These are phyloP conservation scores for Neosilurus mollespiculum DNA, from an alignment of 2,797 vertebrate genomes.

Conservation along the genomic window DNA sequence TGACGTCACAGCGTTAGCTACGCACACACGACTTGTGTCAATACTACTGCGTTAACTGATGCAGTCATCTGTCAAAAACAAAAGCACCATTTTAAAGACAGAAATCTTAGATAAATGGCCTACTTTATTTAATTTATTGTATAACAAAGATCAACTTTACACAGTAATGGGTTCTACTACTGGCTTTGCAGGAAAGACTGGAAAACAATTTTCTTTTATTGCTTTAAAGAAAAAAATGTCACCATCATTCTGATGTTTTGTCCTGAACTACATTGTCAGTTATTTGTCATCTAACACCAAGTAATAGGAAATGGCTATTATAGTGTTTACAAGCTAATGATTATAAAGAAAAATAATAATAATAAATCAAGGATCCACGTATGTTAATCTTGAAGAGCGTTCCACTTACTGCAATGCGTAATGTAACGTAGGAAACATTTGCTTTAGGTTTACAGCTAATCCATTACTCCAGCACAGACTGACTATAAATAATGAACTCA, in stretches of 20 bases:
- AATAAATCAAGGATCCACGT: neutral
- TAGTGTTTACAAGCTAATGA: neutral
- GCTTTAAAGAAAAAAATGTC: neutral
- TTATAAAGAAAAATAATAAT: neutral
- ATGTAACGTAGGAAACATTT: neutral
- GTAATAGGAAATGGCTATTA: neutral
- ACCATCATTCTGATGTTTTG: neutral
- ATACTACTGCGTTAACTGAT: neutral
- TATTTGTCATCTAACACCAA: neutral
- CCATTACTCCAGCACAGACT: neutral
- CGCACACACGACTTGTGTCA: neutral
- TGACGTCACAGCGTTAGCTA: neutral
- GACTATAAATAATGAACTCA: neutral
- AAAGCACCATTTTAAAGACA: neutral
- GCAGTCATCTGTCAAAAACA: neutral
- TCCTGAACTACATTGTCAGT: too few species aligned
- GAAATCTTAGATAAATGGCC: neutral
- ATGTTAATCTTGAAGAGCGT: neutral
- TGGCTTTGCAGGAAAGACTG: neutral
- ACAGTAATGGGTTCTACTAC: neutral
- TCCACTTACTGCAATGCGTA: neutral
- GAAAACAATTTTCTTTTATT: neutral
- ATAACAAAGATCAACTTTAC: neutral
- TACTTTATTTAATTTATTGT: neutral
- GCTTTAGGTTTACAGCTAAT: constrained; percentile 20